These are phyloP conservation scores for Rotaria socialis DNA, from an alignment of 2,888 invertebrate genomes.

Conservation along the genomic window DNA sequence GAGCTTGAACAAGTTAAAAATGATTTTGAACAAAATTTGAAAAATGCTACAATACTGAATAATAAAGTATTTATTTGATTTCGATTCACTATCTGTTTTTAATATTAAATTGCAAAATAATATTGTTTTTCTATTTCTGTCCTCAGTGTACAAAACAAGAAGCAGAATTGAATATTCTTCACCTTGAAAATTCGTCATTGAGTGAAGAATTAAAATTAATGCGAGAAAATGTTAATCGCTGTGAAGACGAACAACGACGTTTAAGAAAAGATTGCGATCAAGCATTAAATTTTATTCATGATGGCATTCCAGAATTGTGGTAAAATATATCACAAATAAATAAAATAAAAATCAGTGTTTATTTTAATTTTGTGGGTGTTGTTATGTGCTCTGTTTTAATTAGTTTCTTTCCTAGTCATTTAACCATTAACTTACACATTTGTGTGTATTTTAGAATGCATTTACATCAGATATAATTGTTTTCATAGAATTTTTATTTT, in stretches of 20 bases:
- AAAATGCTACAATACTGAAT: background rate
- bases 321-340: background rate
- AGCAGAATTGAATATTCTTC: background rate
- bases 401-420: background rate
- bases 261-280: conserved; percentile 34
- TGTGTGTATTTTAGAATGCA: no score
- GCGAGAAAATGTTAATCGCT: background rate
- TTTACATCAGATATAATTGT: background rate
- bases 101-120: no score
- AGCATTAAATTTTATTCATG: conserved; percentile 33
- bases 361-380: background rate
- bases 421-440: background rate
- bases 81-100: background rate
- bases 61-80: background rate
- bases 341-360: background rate
- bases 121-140: background rate
- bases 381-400: background rate
- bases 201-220: conserved; percentile 29
- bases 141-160: conserved; percentile 30
- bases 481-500: background rate
- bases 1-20: conserved; percentile 27
- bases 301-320: conserved; percentile 30
- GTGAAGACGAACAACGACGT: conserved; percentile 29
- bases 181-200: conserved; percentile 1
- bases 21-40: background rate